Base-by-base conservation (phyloP, 2,797 vertebrate species). In the Acanthornis magna region DNA sequence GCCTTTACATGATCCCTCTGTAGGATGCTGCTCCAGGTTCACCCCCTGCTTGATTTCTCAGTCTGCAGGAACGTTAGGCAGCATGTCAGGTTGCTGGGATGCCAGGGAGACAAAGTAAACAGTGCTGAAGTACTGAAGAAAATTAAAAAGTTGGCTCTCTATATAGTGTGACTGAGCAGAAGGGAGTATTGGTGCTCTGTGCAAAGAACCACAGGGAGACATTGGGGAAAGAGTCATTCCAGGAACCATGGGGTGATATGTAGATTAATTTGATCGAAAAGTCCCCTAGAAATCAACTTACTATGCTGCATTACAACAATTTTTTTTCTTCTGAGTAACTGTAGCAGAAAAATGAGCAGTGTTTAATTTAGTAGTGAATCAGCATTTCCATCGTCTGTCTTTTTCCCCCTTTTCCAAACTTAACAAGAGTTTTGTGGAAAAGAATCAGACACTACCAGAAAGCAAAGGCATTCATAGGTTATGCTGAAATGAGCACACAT, bases 1-100 rank as follows among this genome's bases (percentile, higher is more conserved):
- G n/a, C 48, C 5, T 36, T 63, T 13, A 5, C 13, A 10, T 0
- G 0, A 1, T 55, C 8, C 30, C 29, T 38, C 8, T 13, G 13
- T 26, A 16, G n/a, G 25, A n/a, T 54, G 32, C 14, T 83, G 30
- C 27, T 92, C 45, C 74, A 78, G n/a, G 53, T 11, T 75, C 43
- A 36, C 2, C 3, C 5, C 14, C 7, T 0, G 2, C 7, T 6
- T 32, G 30, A 6, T 63, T 74, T 65, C 38, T 67, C 18, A 36
- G 0, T 25, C 61, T 70, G 9, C 9, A 65, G 55, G n/a, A 45
- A 54, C 3, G 11, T 16, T 34, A 50, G 23, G 13, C 25, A 63
- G 36, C 23, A 7, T 11, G 12, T 65, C 45, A 38, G 20, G 18
- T 18, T 48, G 13, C 60, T 66, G 55, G 63, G 23, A 34, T n/a